Conservation (phyloP, 1,140 invertebrate genomes). For the Hydropsyche tenuis region DNA sequence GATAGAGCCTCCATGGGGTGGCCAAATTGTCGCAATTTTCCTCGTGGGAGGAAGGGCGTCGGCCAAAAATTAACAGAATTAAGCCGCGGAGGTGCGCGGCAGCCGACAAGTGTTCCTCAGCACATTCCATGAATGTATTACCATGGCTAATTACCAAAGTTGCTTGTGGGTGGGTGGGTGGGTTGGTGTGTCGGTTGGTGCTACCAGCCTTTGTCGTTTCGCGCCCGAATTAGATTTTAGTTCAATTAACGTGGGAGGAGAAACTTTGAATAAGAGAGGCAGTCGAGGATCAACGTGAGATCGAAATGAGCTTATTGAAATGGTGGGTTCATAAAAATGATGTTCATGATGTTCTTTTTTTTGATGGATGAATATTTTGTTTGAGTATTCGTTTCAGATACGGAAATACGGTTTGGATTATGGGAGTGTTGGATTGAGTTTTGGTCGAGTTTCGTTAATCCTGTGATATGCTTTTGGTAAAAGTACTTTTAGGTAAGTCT, state of each 20-base stretch:
- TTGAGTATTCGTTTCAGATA: no score
- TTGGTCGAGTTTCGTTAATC: no score
- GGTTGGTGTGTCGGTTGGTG: neutral
- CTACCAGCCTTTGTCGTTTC: constrained; percentile 34
- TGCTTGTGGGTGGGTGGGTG: neutral
- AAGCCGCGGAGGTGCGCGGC: constrained; percentile 18
- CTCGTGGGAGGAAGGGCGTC: neutral
- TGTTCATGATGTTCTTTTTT: no score
- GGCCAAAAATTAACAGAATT: constrained; percentile 37
- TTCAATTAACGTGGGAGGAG: constrained; percentile 38
- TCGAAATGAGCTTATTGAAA: no score
- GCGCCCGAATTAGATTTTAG: constrained; percentile 38
- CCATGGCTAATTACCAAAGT: constrained; percentile 44
- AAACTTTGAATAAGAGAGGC: constrained; percentile 22
- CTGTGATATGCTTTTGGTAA: no score
- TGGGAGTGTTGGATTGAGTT: no score
- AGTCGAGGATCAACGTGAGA: no score
- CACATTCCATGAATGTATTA: constrained; percentile 41
- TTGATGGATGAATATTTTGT: no score
- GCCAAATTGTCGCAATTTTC: constrained; percentile 18
- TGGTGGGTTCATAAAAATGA: no score
- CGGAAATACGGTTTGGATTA: no score
- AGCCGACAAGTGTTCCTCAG: constrained; percentile 35
- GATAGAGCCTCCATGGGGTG: no score
- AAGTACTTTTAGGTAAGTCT: no score